Base-by-base conservation (phyloP, 2,113 vertebrate species). In the Hippocampus guttulatus region DNA sequence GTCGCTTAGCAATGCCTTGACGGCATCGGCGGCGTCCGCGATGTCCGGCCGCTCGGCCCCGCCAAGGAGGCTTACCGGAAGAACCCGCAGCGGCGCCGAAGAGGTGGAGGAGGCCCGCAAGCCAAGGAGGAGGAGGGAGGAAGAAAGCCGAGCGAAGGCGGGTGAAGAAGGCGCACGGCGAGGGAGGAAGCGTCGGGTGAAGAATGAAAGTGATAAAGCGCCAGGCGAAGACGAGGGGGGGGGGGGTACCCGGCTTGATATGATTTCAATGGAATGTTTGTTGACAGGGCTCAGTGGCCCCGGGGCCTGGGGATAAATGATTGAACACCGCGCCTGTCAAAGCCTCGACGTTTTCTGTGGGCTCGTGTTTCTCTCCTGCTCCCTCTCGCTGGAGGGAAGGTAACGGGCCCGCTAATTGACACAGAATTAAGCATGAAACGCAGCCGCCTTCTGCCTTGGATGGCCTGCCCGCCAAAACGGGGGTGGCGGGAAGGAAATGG, bases 341-440 rank as follows among this genome's bases (percentile, higher is more conserved):
- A 95, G 93, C 92, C 89, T 90, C 92, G 94, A 92, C 93, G 94
- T 45, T 94, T 92, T 93, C 94, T 93, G 95, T 95, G 94, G 94
- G 95, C 94, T 95, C 94, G 93, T 94, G 91, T 94, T 92, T 89
- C 88, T 89, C 88, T 89, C 91, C 38, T 78, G 89, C 91, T 86
- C 92, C 92, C 92, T 95, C 81, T 95, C 86, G 94, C 96, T 96
- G 88, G 92, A 96, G 96, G 95, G 95, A 95, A 95, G 94, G 94
- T 95, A 95, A 93, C 94, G 95, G 95, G 41, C 95, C 94, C 93
- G 92, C 94, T 97, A 98, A 99, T 98, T 98, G 95, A 98, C 95
- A 95, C 93, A 94, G 95, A 98, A 99, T 97, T 97, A 97, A 97
- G 93, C 95, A 96, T 96, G 94, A 97, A 98, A 98, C 93, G 91